Conservation (phyloP, 2,888 invertebrate genomes). For the Lithophane socia region DNA sequence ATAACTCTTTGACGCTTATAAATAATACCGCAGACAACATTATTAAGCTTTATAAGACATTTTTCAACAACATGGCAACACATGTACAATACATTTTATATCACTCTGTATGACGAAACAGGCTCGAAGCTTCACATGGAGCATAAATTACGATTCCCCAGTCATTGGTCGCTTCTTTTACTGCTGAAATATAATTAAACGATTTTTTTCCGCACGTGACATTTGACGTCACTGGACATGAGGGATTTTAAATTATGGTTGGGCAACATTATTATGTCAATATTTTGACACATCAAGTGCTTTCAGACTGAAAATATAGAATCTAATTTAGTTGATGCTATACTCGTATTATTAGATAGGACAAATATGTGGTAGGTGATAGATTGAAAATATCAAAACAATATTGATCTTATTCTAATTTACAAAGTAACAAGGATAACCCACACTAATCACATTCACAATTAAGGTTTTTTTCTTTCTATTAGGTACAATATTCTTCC, state of each 20-base stretch:
- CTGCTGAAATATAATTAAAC: slow-evolving; percentile 22
- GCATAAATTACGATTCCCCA: slow-evolving; percentile 64
- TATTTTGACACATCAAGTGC: slow-evolving; percentile 44
- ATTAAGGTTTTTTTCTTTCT: neutral
- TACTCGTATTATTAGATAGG: neutral
- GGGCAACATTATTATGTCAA: slow-evolving; percentile 11
- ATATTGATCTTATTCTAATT: neutral
- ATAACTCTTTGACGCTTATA: slow-evolving; percentile 12
- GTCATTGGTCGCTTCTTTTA: slow-evolving; percentile 60
- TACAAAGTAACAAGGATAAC: slow-evolving; percentile 7
- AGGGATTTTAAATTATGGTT: neutral
- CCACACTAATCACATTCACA: neutral
- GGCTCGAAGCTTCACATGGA: slow-evolving; percentile 65
- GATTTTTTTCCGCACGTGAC: slow-evolving; percentile 11
- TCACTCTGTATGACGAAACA: slow-evolving; percentile 60
- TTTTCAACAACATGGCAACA: slow-evolving; percentile 61
- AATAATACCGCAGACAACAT: slow-evolving; percentile 45
- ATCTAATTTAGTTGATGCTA: neutral
- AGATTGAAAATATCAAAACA: slow-evolving; percentile 5
- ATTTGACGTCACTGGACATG: slow-evolving; percentile 26
- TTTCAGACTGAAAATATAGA: slow-evolving; percentile 9
- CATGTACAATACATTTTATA: slow-evolving; percentile 40
- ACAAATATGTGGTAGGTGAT: neutral
- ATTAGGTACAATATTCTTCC: neutral
- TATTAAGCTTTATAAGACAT: slow-evolving; percentile 50